Percentiles rank a stretch among this genome's conserved stretches.
phyloP scores from a whole-genome alignment of 2,888 invertebrate genomes.

The Temnothorax unifasciatus region DNA sequence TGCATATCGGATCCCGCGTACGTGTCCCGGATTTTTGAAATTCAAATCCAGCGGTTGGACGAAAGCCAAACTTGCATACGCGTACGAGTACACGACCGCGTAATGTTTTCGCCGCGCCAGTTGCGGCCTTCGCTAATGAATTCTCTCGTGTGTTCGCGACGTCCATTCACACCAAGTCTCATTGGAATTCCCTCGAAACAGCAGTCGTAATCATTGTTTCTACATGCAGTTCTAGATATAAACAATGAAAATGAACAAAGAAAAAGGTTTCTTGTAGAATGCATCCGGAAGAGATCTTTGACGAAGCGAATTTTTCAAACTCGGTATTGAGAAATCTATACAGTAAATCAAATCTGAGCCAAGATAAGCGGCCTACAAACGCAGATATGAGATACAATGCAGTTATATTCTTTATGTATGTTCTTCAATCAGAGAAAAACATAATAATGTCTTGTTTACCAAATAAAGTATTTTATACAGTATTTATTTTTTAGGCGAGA shows the following conservation, averaged over 20 bases:
- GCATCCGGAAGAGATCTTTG: background rate
- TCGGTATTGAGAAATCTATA: background rate
- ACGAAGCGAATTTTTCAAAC: background rate
- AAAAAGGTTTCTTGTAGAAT: background rate
- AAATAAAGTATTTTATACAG: background rate
- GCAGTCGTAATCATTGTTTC: background rate
- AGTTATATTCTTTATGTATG: background rate
- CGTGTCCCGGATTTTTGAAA: background rate
- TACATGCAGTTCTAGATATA: no score
- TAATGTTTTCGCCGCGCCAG: conserved; percentile 6
- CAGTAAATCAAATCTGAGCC: background rate
- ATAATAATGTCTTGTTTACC: background rate
- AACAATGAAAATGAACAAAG: background rate
- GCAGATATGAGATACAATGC: background rate
- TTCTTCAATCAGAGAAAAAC: background rate
- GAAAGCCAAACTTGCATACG: conserved; percentile 34
- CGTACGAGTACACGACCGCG: background rate
- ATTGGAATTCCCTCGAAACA: background rate
- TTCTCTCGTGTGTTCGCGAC: background rate
- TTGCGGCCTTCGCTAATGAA: background rate
- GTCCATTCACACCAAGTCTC: background rate
- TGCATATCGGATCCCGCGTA: background rate
- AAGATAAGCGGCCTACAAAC: background rate
- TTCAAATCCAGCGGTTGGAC: background rate
- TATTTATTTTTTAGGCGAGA: background rate